Evolutionary conservation across 2,888 invertebrate genomes (phyloP).

Genomic region (Anorthoa munda): DNA sequence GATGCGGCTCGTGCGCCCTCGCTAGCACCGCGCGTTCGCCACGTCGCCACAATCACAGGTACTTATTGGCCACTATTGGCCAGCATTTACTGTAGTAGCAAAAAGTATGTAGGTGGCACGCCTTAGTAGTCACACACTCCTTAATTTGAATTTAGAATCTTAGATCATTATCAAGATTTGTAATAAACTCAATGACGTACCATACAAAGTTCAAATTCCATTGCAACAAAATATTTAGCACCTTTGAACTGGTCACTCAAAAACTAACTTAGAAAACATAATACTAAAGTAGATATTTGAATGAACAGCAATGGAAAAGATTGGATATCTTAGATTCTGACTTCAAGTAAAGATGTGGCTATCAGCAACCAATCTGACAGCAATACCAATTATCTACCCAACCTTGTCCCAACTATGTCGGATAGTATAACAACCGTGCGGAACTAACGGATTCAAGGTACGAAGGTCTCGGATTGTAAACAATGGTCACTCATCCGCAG

Average conservation of each 20-base stretch:
- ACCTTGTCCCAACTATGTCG: conserved; percentile 36
- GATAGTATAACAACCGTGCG: conserved; percentile 16
- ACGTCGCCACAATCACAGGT: conserved; percentile 94
- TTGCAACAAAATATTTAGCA: conserved; percentile 5
- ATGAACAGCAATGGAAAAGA: background rate
- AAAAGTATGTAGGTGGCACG: no score
- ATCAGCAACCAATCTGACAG: conserved; percentile 1
- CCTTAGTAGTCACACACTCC: background rate
- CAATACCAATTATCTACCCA: conserved; percentile 28
- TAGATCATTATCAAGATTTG: background rate
- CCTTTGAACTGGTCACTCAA: background rate
- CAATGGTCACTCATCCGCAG: conserved; percentile 33
- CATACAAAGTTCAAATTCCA: conserved; percentile 2
- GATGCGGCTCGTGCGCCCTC: conserved; percentile 94
- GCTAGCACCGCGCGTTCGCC: conserved; percentile 91
- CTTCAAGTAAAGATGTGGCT: background rate
- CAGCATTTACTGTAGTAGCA: background rate
- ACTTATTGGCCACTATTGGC: conserved; percentile 1
- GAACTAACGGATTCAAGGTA: conserved; percentile 40
- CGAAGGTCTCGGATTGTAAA: conserved; percentile 30
- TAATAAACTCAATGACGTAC: background rate
- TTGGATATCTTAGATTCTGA: background rate
- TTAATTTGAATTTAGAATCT: conserved; percentile 34
- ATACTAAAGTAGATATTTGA: background rate
- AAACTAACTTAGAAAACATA: background rate